Percentiles rank a stretch among this genome's conserved stretches.
phyloP scores from a whole-genome alignment of 1,140 invertebrate species.

The Drosophila pruinosa region DNA sequence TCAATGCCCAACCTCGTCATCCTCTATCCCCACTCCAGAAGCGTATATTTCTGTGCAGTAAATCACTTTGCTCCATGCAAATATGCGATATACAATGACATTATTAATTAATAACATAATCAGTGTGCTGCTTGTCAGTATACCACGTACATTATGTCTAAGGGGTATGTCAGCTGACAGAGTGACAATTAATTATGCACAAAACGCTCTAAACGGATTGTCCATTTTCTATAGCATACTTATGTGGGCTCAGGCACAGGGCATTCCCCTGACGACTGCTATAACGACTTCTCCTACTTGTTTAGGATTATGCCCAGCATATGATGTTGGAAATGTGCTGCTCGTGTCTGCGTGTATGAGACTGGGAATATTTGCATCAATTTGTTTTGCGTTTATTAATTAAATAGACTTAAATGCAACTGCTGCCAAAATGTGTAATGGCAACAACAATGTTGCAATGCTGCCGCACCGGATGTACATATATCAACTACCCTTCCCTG shows the following conservation, averaged over 20 bases:
- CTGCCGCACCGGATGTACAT: conserved; percentile 40
- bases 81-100: conserved; percentile 63
- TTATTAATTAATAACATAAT: conserved; percentile 78
- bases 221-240: background rate
- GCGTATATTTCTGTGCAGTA: conserved; percentile 41
- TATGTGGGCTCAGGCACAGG: background rate
- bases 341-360: background rate
- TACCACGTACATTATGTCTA: background rate
- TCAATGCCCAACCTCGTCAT: background rate
- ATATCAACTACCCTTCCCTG: background rate
- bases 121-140: conserved; percentile 61
- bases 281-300: background rate
- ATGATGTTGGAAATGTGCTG: background rate
- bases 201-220: too few relatives aligned
- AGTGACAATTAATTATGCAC: too few relatives aligned
- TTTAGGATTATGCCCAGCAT: conserved; percentile 46
- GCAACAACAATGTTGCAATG: conserved; percentile 16
- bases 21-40: background rate
- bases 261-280: background rate
- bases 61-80: conserved; percentile 66
- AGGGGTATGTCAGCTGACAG: background rate
- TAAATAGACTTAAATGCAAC: conserved; percentile 65
- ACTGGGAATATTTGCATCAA: conserved; percentile 34
- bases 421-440: conserved; percentile 42
- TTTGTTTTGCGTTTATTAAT: conserved; percentile 63